A percentile compares a stretch with the other conserved stretches of the same genome.
phyloP scores from a whole-genome alignment of 2,113 vertebrate species.

The Meleagris gallopavo region DNA sequence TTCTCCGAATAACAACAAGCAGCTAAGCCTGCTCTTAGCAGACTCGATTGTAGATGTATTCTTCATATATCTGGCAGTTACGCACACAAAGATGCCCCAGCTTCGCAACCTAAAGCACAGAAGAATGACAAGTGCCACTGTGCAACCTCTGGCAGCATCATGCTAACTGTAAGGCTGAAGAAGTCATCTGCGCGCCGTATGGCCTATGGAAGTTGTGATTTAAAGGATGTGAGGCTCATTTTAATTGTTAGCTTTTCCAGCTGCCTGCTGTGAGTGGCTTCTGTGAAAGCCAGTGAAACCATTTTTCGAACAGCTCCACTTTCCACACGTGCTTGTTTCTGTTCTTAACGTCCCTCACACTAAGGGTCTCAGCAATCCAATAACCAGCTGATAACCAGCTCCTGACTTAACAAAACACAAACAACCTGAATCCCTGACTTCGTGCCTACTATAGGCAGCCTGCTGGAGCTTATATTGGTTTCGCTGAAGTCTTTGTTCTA shows the following conservation, averaged over 20 bases:
- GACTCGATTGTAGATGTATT: not conserved
- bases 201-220: rapidly evolving
- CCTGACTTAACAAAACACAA: not conserved
- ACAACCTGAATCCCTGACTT: not conserved
- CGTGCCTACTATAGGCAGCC: not conserved
- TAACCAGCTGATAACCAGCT: not conserved
- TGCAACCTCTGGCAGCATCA: not conserved
- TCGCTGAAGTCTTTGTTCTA: not conserved
- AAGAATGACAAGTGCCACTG: not conserved
- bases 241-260: not conserved
- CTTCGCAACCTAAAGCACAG: rapidly evolving
- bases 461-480: not conserved
- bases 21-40: not conserved
- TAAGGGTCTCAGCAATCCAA: rapidly evolving
- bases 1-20: not conserved
- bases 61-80: not conserved
- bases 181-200: rapidly evolving
- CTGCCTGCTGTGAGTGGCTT: not conserved
- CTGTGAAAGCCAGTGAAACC: not conserved
- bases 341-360: not conserved
- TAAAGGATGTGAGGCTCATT: not conserved
- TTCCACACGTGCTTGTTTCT: rapidly evolving
- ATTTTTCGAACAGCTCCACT: not conserved
- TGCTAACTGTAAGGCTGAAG: not conserved
- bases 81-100: not conserved